Base-by-base conservation (phyloP, 1,140 invertebrate species). In the Latrodectus geometricus region DNA sequence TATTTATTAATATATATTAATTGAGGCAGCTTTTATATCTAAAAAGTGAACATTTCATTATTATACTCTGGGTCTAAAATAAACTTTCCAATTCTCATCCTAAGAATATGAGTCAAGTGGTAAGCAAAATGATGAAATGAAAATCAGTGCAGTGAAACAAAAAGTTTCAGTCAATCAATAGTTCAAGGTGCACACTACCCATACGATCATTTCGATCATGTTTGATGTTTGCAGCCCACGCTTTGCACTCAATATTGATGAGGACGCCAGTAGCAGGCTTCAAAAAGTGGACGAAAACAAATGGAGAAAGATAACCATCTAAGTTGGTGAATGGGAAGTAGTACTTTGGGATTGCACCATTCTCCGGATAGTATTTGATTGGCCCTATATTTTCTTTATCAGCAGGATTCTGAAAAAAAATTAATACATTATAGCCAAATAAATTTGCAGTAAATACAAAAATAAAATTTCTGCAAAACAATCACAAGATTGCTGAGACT, bases 231-330 rank as follows among this genome's bases (percentile, higher is more conserved):
- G 95, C 94, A 88, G 97, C 97, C 96, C 96, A 98, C 88, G 96
- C 97, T 93, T 97, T 97, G 93, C 97, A 98, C 92, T 98, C 97
- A 92, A 98, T 96, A 92, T 98, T 97, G 92, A 98, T 97, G 88
- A 98, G 93, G 35, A 97, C 95, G 73, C 96, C 96, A 90, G 94
- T 95, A 95, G 91, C 93, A 86, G 96, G 96, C 89, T 95, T 93
- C 87, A 94, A 91, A 89, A 98, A 96, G 89, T 96, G 94, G 14
- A 97, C 93, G 87, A 96, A 96, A 15, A 98, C 95, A 49, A 98
- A 91, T 0, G 97, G 97, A 90, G 96, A 96, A 12, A 96, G 92
- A 89, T 98, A 98, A 50, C 96, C 96, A 89, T 95, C 94, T 12
- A 94, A 93, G 89, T 93, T 92, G 56, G 89, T 92, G 89, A 94